Percentiles rank a stretch among this genome's conserved stretches.
These are phyloP conservation scores for Panthera tigris DNA, from an alignment of 2,113 vertebrate genomes.

Conservation along the genomic window DNA sequence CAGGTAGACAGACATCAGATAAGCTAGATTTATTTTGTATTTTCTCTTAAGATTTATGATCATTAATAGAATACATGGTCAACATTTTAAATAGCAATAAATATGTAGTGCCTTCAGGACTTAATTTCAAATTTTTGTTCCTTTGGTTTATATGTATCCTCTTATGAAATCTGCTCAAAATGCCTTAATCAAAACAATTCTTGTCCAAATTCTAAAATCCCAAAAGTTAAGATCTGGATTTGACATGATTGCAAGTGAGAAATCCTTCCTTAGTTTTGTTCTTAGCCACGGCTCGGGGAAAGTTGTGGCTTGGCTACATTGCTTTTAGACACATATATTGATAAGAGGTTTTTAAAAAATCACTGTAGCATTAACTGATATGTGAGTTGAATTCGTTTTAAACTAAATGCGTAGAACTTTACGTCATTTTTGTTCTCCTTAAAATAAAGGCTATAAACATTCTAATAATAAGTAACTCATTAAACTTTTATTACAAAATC, in stretches of 20 bases:
- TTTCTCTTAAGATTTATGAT: slow-evolving; percentile 69
- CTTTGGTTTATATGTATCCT: slow-evolving; percentile 69
- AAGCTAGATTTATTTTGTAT: slow-evolving; percentile 60
- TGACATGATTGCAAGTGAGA: slow-evolving; percentile 64
- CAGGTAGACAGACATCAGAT: slow-evolving; percentile 75
- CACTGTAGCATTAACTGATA: slow-evolving; percentile 59
- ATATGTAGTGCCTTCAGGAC: slow-evolving; percentile 49
- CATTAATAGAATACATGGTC: slow-evolving; percentile 78
- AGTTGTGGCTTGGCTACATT: slow-evolving; percentile 70
- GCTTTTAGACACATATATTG: slow-evolving; percentile 65
- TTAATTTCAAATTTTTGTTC: slow-evolving; percentile 66
- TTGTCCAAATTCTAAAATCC: slow-evolving; percentile 59
- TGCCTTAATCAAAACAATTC: slow-evolving; percentile 63
- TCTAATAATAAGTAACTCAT: slow-evolving; percentile 74
- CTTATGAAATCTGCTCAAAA: slow-evolving; percentile 69
- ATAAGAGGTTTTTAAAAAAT: slow-evolving; percentile 73
- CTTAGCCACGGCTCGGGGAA: slow-evolving; percentile 60
- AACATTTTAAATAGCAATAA: slow-evolving; percentile 72
- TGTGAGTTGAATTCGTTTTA: slow-evolving; percentile 68
- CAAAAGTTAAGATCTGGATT: slow-evolving; percentile 68
- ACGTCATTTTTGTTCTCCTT: slow-evolving; percentile 71
- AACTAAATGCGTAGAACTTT: slow-evolving; percentile 62
- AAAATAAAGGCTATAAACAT: slow-evolving; percentile 74
- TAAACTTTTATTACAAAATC: slow-evolving; percentile 75
- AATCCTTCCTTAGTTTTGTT: slow-evolving; percentile 64